phyloP scores from a whole-genome alignment of 2,888 invertebrate species.

The Synanthedon andrenaeformis region DNA sequence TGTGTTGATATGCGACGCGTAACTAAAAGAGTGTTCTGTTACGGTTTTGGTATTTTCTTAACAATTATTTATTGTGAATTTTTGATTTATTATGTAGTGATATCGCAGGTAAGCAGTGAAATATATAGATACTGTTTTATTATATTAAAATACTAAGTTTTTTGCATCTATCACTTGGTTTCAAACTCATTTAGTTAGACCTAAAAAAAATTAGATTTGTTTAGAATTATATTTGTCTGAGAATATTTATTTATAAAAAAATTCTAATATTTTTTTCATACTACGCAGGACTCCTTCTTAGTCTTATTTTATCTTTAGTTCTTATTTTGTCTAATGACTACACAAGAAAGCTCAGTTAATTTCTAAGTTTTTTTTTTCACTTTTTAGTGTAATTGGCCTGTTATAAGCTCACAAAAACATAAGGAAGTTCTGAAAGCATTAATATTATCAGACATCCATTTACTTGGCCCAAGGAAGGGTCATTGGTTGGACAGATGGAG shows the following conservation, averaged over 20 bases:
- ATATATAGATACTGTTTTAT: background rate
- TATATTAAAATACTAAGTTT: background rate
- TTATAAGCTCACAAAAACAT: slow-evolving; percentile 21
- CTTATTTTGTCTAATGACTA: too few relatives aligned
- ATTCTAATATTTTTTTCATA: too few relatives aligned
- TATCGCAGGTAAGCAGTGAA: slow-evolving; percentile 32
- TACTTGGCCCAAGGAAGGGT: slow-evolving; percentile 86
- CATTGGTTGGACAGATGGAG: slow-evolving; percentile 96
- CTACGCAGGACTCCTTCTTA: too few relatives aligned
- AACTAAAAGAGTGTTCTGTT: slow-evolving; percentile 29
- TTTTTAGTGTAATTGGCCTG: slow-evolving; percentile 82
- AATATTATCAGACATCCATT: slow-evolving; percentile 91
- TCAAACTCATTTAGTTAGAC: too few relatives aligned
- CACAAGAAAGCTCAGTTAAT: too few relatives aligned
- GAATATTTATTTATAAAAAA: too few relatives aligned
- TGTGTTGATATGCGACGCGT: slow-evolving; percentile 29
- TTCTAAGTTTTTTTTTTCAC: too few relatives aligned
- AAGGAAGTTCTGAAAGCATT: slow-evolving; percentile 72
- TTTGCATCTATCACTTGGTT: background rate
- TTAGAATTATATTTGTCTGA: too few relatives aligned
- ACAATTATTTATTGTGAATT: slow-evolving; percentile 45
- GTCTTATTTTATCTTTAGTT: too few relatives aligned
- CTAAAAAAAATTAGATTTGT: too few relatives aligned
- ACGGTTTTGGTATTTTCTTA: slow-evolving; percentile 29
- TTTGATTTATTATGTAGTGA: slow-evolving; percentile 44